phyloP scores from a whole-genome alignment of 1,140 invertebrate species.

The Cydia fagiglandana region DNA sequence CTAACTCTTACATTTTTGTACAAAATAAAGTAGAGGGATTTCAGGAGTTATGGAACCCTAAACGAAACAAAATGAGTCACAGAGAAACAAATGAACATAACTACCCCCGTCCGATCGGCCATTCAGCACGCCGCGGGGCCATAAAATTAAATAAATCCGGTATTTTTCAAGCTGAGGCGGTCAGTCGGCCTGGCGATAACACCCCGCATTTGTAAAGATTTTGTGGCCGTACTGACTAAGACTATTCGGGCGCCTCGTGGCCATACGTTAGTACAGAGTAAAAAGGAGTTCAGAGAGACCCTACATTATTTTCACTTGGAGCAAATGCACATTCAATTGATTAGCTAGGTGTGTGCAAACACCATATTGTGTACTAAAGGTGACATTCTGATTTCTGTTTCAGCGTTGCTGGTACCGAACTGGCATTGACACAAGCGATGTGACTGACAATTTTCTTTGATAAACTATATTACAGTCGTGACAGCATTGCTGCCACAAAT shows the following conservation, averaged over 20 bases:
- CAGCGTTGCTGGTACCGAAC: too few relatives aligned
- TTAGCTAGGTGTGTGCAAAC: too few relatives aligned
- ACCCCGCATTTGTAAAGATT: conserved; percentile 77
- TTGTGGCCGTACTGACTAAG: conserved; percentile 57
- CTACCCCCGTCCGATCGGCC: conserved; percentile 59
- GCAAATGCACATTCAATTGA: too few relatives aligned
- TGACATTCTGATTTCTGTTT: too few relatives aligned
- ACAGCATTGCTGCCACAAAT: too few relatives aligned
- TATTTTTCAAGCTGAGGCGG: conserved; percentile 76
- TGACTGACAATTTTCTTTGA: too few relatives aligned
- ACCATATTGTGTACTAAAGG: too few relatives aligned
- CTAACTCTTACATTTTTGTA: not conserved
- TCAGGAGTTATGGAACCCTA: conserved; percentile 1
- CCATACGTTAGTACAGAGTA: conserved; percentile 63
- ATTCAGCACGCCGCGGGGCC: conserved; percentile 73
- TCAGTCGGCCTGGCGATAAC: conserved; percentile 75
- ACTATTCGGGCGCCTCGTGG: conserved; percentile 59
- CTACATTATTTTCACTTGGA: too few relatives aligned
- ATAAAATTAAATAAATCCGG: conserved; percentile 78
- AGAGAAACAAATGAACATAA: conserved; percentile 50
- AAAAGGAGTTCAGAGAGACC: conserved; percentile 29
- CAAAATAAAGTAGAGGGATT: conserved; percentile 36
- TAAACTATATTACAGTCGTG: too few relatives aligned
- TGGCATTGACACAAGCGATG: too few relatives aligned
- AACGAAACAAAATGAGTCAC: conserved; percentile 25